Conservation (phyloP, 2,113 vertebrate genomes). For the Mesembrinibis cayennensis region DNA sequence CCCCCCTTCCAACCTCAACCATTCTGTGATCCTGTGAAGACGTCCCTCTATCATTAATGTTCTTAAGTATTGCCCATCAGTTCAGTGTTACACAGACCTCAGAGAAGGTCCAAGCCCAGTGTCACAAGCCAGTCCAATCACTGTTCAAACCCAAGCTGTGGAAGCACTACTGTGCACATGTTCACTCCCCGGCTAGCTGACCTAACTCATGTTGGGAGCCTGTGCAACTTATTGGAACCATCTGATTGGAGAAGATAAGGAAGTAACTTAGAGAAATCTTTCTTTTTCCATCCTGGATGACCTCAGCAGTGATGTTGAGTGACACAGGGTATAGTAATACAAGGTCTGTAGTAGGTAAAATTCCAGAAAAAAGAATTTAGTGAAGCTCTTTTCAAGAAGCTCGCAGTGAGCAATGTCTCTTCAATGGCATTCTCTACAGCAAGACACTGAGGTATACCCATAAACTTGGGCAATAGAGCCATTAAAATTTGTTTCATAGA, state of each 20-base stretch:
- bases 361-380: not conserved
- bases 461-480: not conserved
- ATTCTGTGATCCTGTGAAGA: not conserved
- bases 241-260: not conserved
- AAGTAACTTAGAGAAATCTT: not conserved
- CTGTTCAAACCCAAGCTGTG: not conserved
- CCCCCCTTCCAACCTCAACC: not conserved
- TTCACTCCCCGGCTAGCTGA: not conserved
- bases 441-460: not conserved
- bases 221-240: not conserved
- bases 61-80: not conserved
- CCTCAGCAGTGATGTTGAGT: not conserved
- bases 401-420: not conserved
- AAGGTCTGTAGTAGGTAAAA: not conserved
- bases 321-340: not conserved
- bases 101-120: not conserved
- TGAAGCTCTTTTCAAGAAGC: not conserved
- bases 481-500: not conserved
- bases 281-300: not conserved
- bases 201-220: not conserved
- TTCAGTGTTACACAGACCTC: not conserved
- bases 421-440: not conserved
- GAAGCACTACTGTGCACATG: not conserved
- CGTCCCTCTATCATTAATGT: not conserved
- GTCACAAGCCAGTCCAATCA: not conserved